phyloP scores from a whole-genome alignment of 2,888 invertebrate species.

The Drosophila stalkeri region DNA sequence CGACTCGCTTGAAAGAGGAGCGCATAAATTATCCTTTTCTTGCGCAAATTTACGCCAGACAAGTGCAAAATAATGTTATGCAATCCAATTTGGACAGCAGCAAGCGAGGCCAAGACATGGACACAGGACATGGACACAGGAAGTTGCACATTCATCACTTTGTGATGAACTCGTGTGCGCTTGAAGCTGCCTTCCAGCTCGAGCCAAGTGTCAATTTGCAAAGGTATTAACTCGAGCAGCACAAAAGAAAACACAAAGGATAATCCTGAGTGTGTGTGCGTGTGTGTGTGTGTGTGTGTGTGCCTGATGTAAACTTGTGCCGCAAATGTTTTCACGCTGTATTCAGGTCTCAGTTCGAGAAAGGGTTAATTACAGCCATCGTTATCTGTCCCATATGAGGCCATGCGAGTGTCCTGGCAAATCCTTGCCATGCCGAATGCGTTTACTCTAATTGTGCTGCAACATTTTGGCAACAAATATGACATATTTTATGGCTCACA shows the following conservation, averaged over 20 bases:
- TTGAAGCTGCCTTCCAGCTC: not conserved
- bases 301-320: constrained; percentile 31
- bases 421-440: constrained; percentile 67
- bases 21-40: constrained; percentile 78
- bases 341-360: not conserved
- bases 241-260: constrained; percentile 23
- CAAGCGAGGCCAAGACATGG: constrained; percentile 28
- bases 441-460: constrained; percentile 73
- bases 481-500: constrained; percentile 82
- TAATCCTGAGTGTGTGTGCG: constrained; percentile 14
- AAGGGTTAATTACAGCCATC: constrained; percentile 62
- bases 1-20: constrained; percentile 34
- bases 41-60: constrained; percentile 73
- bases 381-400: constrained; percentile 60
- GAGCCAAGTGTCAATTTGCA: constrained; percentile 76
- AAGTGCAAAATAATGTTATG: constrained; percentile 81
- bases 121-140: constrained; percentile 52
- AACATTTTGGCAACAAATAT: constrained; percentile 73
- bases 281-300: not conserved
- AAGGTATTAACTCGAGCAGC: constrained; percentile 66
- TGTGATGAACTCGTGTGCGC: constrained; percentile 60
- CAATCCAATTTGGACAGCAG: constrained; percentile 70
- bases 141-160: constrained; percentile 80
- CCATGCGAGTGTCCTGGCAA: constrained; percentile 19
- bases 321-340: constrained; percentile 66